Conservation (phyloP, 1,140 invertebrate genomes). For the Pristionchus pacificus region DNA sequence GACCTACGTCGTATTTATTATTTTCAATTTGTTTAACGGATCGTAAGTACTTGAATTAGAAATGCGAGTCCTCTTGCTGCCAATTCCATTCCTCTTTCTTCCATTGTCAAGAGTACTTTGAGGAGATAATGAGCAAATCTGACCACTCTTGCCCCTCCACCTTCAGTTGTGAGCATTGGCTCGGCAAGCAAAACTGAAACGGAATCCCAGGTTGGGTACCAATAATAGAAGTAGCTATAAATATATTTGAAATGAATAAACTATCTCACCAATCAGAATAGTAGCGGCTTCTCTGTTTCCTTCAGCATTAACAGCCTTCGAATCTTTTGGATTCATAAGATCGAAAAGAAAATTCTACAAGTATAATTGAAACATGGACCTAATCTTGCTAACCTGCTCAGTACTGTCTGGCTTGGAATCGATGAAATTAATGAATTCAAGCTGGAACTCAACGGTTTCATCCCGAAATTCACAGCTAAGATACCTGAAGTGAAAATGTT, state of each 20-base stretch:
- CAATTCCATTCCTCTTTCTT: neutral
- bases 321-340: neutral
- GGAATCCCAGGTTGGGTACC: too few relatives aligned
- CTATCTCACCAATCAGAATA: neutral
- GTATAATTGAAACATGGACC: neutral
- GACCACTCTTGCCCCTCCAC: neutral
- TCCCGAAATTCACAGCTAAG: neutral
- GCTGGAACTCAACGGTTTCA: neutral
- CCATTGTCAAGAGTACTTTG: neutral
- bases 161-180: neutral
- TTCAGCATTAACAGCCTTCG: neutral
- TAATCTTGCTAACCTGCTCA: neutral
- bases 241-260: neutral
- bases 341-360: neutral
- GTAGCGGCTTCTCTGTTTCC: neutral
- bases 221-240: too few relatives aligned
- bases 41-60: neutral
- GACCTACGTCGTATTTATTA: slow-evolving; percentile 24
- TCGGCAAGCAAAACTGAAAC: neutral
- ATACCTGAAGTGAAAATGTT: too few relatives aligned
- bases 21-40: neutral
- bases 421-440: neutral
- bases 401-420: neutral
- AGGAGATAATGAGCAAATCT: neutral
- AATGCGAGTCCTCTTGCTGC: neutral